These are phyloP conservation scores for Spongilla lacustris DNA, from an alignment of 37 sponge, comb jelly and placozoan genomes.

Conservation along the genomic window DNA sequence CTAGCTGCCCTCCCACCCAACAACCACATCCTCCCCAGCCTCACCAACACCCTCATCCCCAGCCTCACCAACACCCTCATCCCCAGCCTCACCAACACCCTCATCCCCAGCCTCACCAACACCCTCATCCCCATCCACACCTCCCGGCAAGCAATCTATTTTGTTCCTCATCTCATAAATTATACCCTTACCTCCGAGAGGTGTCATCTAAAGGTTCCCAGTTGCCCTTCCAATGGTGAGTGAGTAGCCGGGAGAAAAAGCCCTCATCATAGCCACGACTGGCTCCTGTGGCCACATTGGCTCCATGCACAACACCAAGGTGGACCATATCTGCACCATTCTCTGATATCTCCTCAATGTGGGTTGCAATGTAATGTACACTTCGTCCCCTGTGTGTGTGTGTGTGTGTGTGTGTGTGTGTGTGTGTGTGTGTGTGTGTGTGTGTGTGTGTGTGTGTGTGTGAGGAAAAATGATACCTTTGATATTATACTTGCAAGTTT, in stretches of 20 bases:
- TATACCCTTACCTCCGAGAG: background rate
- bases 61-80: too few species aligned
- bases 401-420: background rate
- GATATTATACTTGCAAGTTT: too few species aligned
- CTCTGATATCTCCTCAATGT: conserved; percentile 62
- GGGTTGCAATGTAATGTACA: background rate
- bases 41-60: too few species aligned
- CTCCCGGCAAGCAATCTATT: background rate
- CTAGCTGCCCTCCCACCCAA: too few species aligned
- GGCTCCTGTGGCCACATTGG: conserved; percentile 38
- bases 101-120: too few species aligned
- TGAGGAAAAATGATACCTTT: background rate
- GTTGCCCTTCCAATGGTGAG: background rate
- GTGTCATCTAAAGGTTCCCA: background rate
- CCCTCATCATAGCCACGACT: conserved; percentile 3
- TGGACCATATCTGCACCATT: conserved; percentile 71
- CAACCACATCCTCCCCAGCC: too few species aligned
- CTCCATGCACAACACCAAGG: conserved; percentile 36
- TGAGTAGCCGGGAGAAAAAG: background rate
- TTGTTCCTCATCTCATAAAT: too few species aligned
- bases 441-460: background rate
- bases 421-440: background rate
- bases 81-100: too few species aligned
- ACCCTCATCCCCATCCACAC: background rate
- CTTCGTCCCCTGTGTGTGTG: background rate